Conservation (phyloP, 2,797 vertebrate species). For the Thaleichthys pacificus region DNA sequence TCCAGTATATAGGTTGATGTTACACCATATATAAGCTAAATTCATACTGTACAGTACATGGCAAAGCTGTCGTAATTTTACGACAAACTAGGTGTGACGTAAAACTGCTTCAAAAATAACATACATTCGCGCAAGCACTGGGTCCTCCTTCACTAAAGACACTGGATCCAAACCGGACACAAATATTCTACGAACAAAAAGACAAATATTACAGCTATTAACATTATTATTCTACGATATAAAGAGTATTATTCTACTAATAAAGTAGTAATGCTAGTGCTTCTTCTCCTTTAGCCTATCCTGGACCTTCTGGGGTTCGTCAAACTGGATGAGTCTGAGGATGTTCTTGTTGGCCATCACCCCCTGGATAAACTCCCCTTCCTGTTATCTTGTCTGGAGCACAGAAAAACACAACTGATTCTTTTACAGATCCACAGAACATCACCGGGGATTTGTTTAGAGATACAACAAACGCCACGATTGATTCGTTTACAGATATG, state of each 20-base stretch:
- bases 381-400: constrained; percentile 66
- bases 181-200: background rate
- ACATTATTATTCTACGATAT: background rate
- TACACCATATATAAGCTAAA: constrained; percentile 5
- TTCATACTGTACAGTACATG: background rate
- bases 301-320: constrained; percentile 57
- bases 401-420: too few species aligned
- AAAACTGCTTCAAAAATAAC: background rate
- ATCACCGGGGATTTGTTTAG: background rate
- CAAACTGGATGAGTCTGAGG: constrained; percentile 69
- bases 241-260: too few species aligned
- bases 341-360: constrained; percentile 68
- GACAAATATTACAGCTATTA: background rate
- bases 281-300: constrained; percentile 49
- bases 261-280: constrained; percentile 20
- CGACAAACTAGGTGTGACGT: background rate
- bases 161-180: background rate
- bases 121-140: background rate
- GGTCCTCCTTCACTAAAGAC: background rate
- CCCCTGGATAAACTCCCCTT: constrained; percentile 69
- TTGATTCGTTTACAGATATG: too few species aligned
- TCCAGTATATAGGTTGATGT: background rate
- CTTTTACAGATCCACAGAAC: background rate
- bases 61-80: background rate
- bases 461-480: background rate